Evolutionary conservation across 2,797 vertebrate species (phyloP).

Genomic region (Mallotus villosus): DNA sequence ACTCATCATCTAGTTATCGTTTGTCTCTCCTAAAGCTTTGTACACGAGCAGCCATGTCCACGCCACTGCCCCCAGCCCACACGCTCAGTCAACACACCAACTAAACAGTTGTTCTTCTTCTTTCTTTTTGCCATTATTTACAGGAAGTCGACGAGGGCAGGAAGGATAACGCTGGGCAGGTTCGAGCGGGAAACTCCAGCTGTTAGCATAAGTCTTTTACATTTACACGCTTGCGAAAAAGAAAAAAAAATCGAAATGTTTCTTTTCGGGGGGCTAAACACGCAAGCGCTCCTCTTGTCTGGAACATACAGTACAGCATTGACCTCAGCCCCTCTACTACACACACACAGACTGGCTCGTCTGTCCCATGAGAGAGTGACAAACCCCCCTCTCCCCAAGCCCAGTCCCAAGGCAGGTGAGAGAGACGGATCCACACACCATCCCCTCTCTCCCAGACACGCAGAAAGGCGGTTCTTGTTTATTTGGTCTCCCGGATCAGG

Average conservation of each 20-base stretch:
- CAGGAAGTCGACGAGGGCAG: constrained; percentile 46
- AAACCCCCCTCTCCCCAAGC: too few relatives aligned
- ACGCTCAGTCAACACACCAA: constrained; percentile 44
- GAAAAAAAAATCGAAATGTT: constrained; percentile 10
- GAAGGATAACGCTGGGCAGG: constrained; percentile 40
- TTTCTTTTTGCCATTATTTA: constrained; percentile 56
- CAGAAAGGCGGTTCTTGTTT: constrained; percentile 28
- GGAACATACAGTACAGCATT: constrained; percentile 63
- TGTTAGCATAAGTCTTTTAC: neutral
- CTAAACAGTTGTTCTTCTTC: constrained; percentile 29
- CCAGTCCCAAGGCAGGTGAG: constrained; percentile 61
- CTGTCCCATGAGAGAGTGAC: constrained; percentile 24
- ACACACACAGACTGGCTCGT: constrained; percentile 13
- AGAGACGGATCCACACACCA: constrained; percentile 32
- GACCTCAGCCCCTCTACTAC: constrained; percentile 29
- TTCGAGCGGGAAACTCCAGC: constrained; percentile 38
- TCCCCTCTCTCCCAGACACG: constrained; percentile 13
- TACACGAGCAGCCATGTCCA: too few relatives aligned
- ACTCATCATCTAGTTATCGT: constrained; percentile 45
- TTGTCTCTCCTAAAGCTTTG: constrained; percentile 39
- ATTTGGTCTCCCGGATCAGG: constrained; percentile 71
- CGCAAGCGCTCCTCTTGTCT: constrained; percentile 44
- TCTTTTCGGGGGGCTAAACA: constrained; percentile 47
- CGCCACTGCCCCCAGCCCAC: constrained; percentile 32
- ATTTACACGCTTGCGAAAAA: neutral